These are phyloP conservation scores for Coronaproctus castanopsis DNA, from an alignment of 2,888 invertebrate genomes.

Conservation along the genomic window DNA sequence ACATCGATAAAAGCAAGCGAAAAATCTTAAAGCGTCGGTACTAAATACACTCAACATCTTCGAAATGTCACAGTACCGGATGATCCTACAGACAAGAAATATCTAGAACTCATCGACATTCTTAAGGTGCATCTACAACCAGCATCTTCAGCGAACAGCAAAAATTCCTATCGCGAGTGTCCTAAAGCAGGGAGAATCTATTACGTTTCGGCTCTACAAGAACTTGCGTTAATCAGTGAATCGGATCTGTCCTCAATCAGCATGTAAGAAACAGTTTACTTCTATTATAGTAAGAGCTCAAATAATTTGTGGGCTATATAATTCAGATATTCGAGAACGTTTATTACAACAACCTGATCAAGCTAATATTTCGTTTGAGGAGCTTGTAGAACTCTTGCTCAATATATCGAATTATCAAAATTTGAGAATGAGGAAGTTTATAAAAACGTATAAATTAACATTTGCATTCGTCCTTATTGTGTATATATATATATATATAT, in stretches of 20 bases:
- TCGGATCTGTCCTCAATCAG: background rate
- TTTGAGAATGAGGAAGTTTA: no score
- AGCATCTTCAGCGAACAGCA: constrained; percentile 6
- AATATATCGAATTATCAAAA: no score
- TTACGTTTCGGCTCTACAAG: background rate
- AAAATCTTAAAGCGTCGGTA: background rate
- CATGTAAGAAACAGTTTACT: constrained; percentile 1
- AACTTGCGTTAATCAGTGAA: background rate
- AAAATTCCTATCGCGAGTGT: background rate
- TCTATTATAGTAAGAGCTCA: constrained; percentile 3
- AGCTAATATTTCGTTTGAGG: no score
- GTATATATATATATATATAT: no score
- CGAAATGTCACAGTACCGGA: background rate
- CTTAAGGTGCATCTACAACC: no score
- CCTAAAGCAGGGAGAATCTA: background rate
- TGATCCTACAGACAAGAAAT: background rate
- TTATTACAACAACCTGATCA: constrained; percentile 6
- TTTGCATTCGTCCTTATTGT: no score
- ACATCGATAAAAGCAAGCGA: background rate
- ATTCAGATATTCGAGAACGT: constrained; percentile 2
- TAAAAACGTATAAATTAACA: no score
- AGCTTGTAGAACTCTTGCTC: no score
- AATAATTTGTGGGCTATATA: constrained; percentile 4
- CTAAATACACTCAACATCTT: background rate
- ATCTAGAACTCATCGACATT: no score